Percentiles rank a stretch among this genome's conserved stretches.
phyloP scores from a whole-genome alignment of 2,797 vertebrate genomes.

The Botia kubotai region DNA sequence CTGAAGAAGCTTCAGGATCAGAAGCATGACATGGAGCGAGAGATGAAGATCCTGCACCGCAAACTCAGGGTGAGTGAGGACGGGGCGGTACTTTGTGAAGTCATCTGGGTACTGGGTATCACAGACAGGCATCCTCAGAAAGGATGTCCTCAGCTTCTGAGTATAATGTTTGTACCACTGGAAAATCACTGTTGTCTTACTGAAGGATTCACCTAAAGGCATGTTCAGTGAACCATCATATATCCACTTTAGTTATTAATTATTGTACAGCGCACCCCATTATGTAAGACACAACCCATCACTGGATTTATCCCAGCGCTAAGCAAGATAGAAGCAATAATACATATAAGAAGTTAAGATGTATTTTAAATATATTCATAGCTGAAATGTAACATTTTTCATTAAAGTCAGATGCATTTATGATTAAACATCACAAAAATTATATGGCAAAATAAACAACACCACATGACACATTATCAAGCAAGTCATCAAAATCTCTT shows the following conservation, averaged over 20 bases:
- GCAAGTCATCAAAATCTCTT: not conserved
- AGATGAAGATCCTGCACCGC: conserved; percentile 87
- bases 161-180: not conserved
- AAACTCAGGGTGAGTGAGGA: conserved; percentile 78
- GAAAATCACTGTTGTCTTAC: not conserved
- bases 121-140: not conserved
- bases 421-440: not conserved
- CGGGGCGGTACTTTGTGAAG: not conserved
- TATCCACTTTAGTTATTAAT: not conserved
- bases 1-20: conserved; percentile 90
- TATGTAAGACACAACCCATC: not conserved
- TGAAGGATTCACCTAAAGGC: not conserved
- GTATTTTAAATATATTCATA: not conserved
- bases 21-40: conserved; percentile 88
- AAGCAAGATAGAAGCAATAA: not conserved
- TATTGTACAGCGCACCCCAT: too few relatives aligned
- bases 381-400: not conserved
- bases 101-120: not conserved
- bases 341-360: not conserved
- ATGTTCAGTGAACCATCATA: not conserved
- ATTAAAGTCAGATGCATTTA: not conserved
- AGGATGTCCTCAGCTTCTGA: not conserved
- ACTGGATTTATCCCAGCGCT: not conserved
- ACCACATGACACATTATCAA: not conserved
- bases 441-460: not conserved